Evolutionary conservation across 1,140 invertebrate species (phyloP).

Genomic region (Paralvinella palmiformis): DNA sequence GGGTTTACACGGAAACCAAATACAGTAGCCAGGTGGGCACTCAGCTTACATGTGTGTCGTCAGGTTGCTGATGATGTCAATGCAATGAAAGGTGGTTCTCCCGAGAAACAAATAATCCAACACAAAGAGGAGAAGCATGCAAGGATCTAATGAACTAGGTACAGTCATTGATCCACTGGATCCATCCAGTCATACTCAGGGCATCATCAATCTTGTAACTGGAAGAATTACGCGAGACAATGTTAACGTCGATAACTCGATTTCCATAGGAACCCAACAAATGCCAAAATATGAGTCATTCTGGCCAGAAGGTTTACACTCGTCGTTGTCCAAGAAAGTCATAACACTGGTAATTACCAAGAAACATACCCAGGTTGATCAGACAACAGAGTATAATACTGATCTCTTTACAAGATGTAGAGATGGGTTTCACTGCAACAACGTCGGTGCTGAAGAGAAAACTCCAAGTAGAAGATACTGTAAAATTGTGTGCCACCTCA

Average conservation of each 20-base stretch:
- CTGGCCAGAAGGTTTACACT: neutral
- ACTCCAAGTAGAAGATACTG: neutral
- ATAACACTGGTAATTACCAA: neutral
- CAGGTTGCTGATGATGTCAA: neutral
- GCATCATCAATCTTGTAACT: neutral
- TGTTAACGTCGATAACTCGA: constrained; percentile 3
- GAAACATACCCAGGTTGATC: neutral
- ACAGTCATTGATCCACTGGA: neutral
- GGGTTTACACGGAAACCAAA: neutral
- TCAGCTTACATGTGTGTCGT: neutral
- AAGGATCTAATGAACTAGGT: neutral
- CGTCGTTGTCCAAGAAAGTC: neutral
- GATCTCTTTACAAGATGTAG: neutral
- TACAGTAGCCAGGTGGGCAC: neutral
- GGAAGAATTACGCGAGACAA: neutral
- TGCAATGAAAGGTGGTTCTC: neutral
- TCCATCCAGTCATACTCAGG: neutral
- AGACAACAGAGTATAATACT: neutral
- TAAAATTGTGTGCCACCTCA: neutral
- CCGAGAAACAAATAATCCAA: neutral
- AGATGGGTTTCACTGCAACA: neutral
- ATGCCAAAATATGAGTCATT: neutral
- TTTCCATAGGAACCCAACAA: neutral
- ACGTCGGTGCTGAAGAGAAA: neutral
- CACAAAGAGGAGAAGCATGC: neutral